A percentile compares a stretch with the other conserved stretches of the same genome.
phyloP scores from a whole-genome alignment of 2,113 vertebrate species.

The Piprites chloris region DNA sequence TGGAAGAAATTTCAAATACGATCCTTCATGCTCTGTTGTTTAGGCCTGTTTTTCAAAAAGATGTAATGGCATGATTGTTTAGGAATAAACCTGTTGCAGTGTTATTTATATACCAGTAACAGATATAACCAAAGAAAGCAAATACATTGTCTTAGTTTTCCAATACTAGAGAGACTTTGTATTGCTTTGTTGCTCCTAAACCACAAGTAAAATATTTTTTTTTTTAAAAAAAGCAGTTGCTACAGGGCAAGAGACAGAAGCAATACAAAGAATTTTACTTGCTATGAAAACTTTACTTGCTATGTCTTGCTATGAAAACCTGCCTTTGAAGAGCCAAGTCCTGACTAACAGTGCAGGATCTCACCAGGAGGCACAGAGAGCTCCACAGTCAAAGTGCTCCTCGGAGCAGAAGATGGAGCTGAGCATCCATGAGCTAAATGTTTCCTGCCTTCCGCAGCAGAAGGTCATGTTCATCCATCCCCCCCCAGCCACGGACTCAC shows the following conservation, averaged over 20 bases:
- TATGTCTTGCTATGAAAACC: background rate
- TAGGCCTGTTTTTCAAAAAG: background rate
- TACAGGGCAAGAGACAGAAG: background rate
- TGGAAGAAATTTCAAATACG: background rate
- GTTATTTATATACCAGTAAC: background rate
- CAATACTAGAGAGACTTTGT: background rate
- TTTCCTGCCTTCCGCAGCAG: background rate
- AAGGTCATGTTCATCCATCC: fast-evolving
- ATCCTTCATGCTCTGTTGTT: background rate
- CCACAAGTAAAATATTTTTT: background rate
- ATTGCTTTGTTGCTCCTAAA: background rate
- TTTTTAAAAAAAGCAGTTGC: background rate
- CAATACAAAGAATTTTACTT: background rate
- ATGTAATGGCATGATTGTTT: background rate
- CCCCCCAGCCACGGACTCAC: background rate
- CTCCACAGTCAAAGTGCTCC: background rate
- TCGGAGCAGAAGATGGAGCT: background rate
- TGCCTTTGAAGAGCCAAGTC: background rate
- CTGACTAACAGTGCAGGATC: fast-evolving
- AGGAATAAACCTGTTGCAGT: background rate
- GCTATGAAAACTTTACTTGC: background rate
- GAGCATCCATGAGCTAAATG: fast-evolving
- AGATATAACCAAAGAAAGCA: background rate
- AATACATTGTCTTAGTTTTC: background rate
- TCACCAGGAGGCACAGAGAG: background rate